Evolutionary conservation across 1,140 invertebrate genomes (phyloP).

Genomic region (Calliphora vicina): DNA sequence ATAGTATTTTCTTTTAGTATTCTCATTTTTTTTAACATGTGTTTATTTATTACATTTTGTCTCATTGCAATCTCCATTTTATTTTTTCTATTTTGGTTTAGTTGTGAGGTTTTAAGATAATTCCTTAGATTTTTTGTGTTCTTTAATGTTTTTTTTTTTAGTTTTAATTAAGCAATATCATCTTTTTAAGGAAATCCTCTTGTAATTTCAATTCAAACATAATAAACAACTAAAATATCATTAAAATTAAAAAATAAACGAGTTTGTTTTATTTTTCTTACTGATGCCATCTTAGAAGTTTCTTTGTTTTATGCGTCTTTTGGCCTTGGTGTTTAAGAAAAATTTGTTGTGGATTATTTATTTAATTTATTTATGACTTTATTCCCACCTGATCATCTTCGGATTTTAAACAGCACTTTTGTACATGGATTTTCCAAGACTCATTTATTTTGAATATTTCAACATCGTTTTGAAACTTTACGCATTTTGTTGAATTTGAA

Average conservation of each 20-base stretch:
- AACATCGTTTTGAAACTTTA: neutral
- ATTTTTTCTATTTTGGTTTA: neutral
- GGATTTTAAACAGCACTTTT: neutral
- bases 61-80: neutral
- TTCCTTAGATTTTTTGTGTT: neutral
- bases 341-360: no score
- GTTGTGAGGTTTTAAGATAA: neutral
- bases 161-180: neutral
- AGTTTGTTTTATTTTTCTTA: neutral
- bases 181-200: neutral
- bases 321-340: neutral
- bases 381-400: neutral
- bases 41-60: neutral
- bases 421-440: neutral
- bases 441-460: neutral
- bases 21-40: neutral
- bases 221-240: conserved; percentile 4
- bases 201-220: conserved; percentile 1
- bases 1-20: neutral
- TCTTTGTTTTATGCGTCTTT: neutral
- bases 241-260: neutral
- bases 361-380: neutral
- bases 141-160: neutral
- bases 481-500: neutral
- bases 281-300: neutral